Base-by-base conservation (phyloP, 1,140 invertebrate species). In the Euura lappo region DNA sequence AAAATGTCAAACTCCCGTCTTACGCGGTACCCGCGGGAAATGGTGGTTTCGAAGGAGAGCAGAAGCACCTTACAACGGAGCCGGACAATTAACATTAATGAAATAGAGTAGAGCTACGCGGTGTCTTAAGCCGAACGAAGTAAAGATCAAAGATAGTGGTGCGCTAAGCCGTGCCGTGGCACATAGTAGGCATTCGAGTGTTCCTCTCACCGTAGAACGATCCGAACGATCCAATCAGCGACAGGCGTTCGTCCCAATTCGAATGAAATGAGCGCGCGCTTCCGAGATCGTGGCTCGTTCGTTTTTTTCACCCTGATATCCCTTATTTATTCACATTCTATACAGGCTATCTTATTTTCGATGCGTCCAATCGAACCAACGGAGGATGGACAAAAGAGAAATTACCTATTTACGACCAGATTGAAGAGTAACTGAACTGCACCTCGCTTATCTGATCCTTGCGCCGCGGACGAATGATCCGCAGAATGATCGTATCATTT, bases 61-160 rank as follows among this genome's bases (percentile, higher is more conserved):
- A 60, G 74, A 78, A 47, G 45, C 74, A 77, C 69, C 71, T 72
- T 64, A 73, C 51, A 65, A 72, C 47, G 70, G 71, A 10, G 69
- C 72, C 67, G 77, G 75, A 80, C 77, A 77, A 79, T 83, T 80
- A 83, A 81, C 78, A 80, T 81, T 83, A 83, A 82, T 82, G 80
- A 83, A 82, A 80, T 78, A 75, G 77, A 76, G 79, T 75, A 74
- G 71, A 74, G 71, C 68, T 79, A 75, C 76, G 66, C 65, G 76
- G 75, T 79, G 79, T 78, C 74, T 77, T 70, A 71, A 74, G 74
- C 76, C 67, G 78, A 78, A 79, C 74, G 78, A 76, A 74, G 66
- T 68, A 64, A 71, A 66, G 72, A 65, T 70, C 67, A 67, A 51
- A 46, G 66, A 68, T 68, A 68, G 44, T 5, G 42, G 28, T 68